Evolutionary conservation across 1,140 invertebrate species (phyloP).

Genomic region (Teleopsis dalmanni): DNA sequence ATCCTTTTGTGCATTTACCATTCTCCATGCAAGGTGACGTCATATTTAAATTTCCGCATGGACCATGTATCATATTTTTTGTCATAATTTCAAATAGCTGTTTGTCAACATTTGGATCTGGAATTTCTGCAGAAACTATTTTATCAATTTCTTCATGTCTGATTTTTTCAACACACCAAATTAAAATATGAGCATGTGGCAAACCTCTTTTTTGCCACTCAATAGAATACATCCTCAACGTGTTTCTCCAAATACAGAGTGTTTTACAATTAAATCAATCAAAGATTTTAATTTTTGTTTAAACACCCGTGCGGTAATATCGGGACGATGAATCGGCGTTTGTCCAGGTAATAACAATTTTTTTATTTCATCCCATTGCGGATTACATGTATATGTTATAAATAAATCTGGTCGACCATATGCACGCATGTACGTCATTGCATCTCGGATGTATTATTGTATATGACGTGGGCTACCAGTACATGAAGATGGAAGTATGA

Average conservation of each 20-base stretch:
- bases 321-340: background rate
- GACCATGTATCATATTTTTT: constrained; percentile 50
- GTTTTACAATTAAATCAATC: constrained; percentile 31
- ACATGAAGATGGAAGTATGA: too few relatives aligned
- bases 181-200: constrained; percentile 10
- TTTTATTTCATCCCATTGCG: constrained; percentile 1
- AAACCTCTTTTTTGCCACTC: too few relatives aligned
- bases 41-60: constrained; percentile 47
- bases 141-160: constrained; percentile 42
- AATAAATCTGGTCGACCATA: too few relatives aligned
- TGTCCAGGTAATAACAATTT: background rate
- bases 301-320: too few relatives aligned
- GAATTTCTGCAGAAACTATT: constrained; percentile 49
- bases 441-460: too few relatives aligned
- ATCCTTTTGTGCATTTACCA: too few relatives aligned
- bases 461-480: too few relatives aligned
- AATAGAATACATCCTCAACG: too few relatives aligned
- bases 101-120: constrained; percentile 44
- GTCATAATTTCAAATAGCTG: constrained; percentile 22
- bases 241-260: constrained; percentile 21
- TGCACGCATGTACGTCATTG: too few relatives aligned
- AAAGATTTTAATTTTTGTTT: too few relatives aligned
- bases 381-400: constrained; percentile 1
- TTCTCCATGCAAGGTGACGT: constrained; percentile 3
- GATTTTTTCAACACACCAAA: constrained; percentile 13